A percentile compares a stretch with the other conserved stretches of the same genome.
Evolutionary conservation across 2,113 vertebrate genomes (phyloP).

Genomic region (Geothlypis trichas): DNA sequence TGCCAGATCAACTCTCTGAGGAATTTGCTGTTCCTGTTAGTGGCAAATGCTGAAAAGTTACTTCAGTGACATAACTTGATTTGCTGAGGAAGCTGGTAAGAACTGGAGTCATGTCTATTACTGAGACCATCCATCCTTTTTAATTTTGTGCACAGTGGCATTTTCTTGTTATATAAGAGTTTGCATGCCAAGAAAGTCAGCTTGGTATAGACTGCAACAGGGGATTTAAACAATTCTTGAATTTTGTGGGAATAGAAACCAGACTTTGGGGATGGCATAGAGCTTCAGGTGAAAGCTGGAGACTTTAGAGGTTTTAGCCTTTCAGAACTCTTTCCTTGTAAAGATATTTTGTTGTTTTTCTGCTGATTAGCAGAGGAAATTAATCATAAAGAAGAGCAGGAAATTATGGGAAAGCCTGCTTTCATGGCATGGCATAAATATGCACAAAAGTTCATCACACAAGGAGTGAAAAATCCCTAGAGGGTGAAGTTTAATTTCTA

Average conservation of each 20-base stretch:
- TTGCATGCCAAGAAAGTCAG: background rate
- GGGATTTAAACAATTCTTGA: background rate
- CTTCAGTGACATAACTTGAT: conserved; percentile 26
- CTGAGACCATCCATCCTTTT: background rate
- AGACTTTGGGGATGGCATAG: background rate
- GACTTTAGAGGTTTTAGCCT: background rate
- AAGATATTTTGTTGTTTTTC: background rate
- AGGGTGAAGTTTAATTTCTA: background rate
- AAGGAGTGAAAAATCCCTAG: background rate
- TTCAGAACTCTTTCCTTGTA: background rate
- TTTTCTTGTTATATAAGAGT: background rate
- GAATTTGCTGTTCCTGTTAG: background rate
- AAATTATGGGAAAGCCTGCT: background rate
- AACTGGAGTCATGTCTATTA: background rate
- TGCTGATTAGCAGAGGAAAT: background rate
- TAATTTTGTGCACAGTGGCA: background rate
- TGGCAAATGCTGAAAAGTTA: conserved; percentile 19
- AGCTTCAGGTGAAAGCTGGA: background rate
- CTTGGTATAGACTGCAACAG: background rate
- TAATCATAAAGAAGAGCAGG: background rate
- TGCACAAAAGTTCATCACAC: background rate
- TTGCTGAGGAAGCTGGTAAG: conserved; percentile 26
- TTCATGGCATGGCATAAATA: background rate
- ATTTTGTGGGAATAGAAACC: background rate
- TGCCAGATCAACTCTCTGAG: background rate